Conservation (phyloP, 1,140 invertebrate genomes). For the Drosophila tani region DNA sequence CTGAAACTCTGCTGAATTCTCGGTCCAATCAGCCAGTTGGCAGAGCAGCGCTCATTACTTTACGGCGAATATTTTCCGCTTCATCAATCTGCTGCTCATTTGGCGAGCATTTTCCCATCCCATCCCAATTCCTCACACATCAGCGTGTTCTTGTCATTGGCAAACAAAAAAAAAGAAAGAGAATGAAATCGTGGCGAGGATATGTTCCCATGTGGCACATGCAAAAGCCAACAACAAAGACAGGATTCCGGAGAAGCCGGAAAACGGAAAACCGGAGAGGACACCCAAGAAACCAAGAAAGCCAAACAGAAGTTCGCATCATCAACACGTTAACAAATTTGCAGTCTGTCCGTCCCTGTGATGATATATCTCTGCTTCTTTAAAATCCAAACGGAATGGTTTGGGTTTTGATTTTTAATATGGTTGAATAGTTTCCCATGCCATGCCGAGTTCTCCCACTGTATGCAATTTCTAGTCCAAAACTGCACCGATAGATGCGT, state of each 20-base stretch:
- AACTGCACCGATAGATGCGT: conserved; percentile 37
- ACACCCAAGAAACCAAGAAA: conserved; percentile 13
- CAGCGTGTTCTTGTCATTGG: conserved; percentile 33
- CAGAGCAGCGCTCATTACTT: conserved; percentile 43
- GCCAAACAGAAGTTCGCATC: conserved; percentile 16
- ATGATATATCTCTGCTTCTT: conserved; percentile 31
- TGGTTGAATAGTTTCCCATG: conserved; percentile 5
- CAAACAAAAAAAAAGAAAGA: conserved; percentile 25
- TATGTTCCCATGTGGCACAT: conserved; percentile 14
- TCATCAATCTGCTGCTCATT: conserved; percentile 48
- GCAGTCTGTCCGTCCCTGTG: conserved; percentile 13
- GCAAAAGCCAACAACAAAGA: conserved; percentile 2
- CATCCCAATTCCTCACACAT: conserved; percentile 21
- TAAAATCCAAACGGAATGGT: conserved; percentile 26
- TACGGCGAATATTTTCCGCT: conserved; percentile 32
- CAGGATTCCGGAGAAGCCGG: too few relatives aligned
- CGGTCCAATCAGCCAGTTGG: conserved; percentile 31
- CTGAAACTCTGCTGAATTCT: background rate
- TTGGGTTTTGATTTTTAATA: conserved; percentile 10
- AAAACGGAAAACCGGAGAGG: conserved; percentile 11
- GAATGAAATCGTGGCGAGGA: background rate
- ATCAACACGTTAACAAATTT: conserved; percentile 43
- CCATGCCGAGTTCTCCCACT: background rate
- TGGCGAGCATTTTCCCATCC: conserved; percentile 15
- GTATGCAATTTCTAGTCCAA: conserved; percentile 34